These are phyloP conservation scores for Pyrrhosoma nymphula DNA, from an alignment of 2,888 invertebrate species.

Conservation along the genomic window DNA sequence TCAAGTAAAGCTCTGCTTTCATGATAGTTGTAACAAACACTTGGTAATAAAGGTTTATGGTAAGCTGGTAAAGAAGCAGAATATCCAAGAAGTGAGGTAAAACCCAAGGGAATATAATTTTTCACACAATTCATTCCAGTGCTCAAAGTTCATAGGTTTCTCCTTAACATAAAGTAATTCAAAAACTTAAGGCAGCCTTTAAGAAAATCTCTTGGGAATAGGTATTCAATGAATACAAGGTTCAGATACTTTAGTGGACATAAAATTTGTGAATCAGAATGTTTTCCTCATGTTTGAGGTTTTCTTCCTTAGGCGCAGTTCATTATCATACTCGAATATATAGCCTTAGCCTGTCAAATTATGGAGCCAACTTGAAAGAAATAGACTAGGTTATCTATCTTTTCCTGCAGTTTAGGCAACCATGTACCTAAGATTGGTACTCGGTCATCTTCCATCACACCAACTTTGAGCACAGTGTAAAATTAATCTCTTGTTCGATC, in stretches of 20 bases:
- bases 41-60: not conserved
- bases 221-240: no score
- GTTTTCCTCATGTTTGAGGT: no score
- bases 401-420: no score
- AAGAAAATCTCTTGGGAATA: not conserved
- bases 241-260: no score
- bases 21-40: not conserved
- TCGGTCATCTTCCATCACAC: not conserved
- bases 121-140: not conserved
- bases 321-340: no score
- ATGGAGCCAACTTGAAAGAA: no score
- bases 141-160: not conserved
- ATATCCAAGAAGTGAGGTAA: not conserved
- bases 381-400: no score
- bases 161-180: not conserved
- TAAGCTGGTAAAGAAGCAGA: slow-evolving; percentile 1
- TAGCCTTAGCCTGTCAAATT: no score
- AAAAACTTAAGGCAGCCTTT: not conserved
- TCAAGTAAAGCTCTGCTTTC: not conserved
- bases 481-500: not conserved
- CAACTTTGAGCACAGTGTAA: not conserved
- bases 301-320: no score
- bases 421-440: not conserved
- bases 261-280: no score
- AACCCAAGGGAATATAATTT: not conserved